Evolutionary conservation across 2,888 invertebrate species (phyloP), one percentile per base, ranked within the genome.

Genomic region (Napeogenes sylphis): DNA sequence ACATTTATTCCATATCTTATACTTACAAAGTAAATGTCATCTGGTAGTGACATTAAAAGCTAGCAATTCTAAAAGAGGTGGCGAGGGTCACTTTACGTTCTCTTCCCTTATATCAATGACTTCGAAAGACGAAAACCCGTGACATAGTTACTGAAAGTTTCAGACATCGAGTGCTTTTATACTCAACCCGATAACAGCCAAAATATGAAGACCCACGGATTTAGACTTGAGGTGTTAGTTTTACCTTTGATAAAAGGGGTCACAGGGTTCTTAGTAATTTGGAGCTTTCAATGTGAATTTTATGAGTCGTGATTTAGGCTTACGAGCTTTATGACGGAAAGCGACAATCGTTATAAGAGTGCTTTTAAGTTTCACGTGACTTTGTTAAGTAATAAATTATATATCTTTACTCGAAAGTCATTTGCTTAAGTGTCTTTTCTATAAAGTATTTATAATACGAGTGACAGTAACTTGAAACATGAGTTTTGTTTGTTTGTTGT

Each of bases 111-210:
- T 80, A 81, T 80, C 80, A 84, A 85, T 77, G 79, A 78, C 81
- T 82, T 78, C 79, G 76, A 73, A 79, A 80, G 79, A 80, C 80
- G 76, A 77, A 80, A 76, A 73, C 77, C 79, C 78, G 75, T 81
- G 80, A 84, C 84, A 84, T 81, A 84, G 84, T 87, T 83, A 80
- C 87, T 85, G 83, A 85, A 87, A 89, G 84, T 88, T 87, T 82
- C 81, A 83, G 84, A 83, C 82, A 86, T 87, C 82, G 84, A 88
- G 82, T 78, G 85, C 87, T 87, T 88, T 86, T 79, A 83, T 80
- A 81, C 79, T 81, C 70, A 78, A 83, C 81, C 75, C 68, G 75
- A 75, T 69, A 70, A 68, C 71, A 68, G 73, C 86, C 84, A 82
- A 71, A 73, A 70, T 70, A 63, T 58, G 56, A 62, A 69, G 78